Base-by-base conservation (phyloP, 2,797 vertebrate species). In the Neosalanx taihuensis region DNA sequence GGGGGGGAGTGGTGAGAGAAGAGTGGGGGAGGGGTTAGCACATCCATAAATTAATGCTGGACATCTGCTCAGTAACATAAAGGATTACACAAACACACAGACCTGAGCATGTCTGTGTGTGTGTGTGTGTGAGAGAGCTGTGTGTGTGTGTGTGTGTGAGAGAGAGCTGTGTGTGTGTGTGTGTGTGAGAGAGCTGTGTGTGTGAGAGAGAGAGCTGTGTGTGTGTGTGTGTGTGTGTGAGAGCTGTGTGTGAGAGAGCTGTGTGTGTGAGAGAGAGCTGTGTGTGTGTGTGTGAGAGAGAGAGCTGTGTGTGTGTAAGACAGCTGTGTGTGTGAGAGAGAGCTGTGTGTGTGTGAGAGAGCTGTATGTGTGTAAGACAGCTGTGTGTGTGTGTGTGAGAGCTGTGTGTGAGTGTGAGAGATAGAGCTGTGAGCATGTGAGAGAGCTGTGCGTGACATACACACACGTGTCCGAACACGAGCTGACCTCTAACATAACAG, bases 31-130 rank as follows among this genome's bases (percentile, higher is more conserved):
- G 64, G 64, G 73, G 80, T 67, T 86, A 91, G 93, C 94, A 95
- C 94, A 96, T 96, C 96, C 95, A 98, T 98, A 98, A 96, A 97
- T 98, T 94, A 96, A 97, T 95, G 93, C 93, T 93, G 94, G 95
- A 97, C 97, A 98, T 97, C 97, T 98, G 97, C 94, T 97, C 90
- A 82, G 93, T 91, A 94, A 92, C 85, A 94, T 91, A 95, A 95
- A 96, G 94, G 94, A 95, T 95, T 94, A 96, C 92, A 93, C 92
- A 90, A 92, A 90, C 88, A 91, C 88, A 91, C 79, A 82, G 77
- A 88, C 74, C 85, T 69, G 13, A 63, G 61, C n/a, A 58, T 51
- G 37, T 2, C 6, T 84, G 79, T 79, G 80, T 53, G 81, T 64
- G 51, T 63, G 76, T 30, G 69, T 64, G 49, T 67, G 53, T 64